A percentile compares a stretch with the other conserved stretches of the same genome.
phyloP scores from a whole-genome alignment of 2,888 invertebrate species.

The Panorpa germanica region DNA sequence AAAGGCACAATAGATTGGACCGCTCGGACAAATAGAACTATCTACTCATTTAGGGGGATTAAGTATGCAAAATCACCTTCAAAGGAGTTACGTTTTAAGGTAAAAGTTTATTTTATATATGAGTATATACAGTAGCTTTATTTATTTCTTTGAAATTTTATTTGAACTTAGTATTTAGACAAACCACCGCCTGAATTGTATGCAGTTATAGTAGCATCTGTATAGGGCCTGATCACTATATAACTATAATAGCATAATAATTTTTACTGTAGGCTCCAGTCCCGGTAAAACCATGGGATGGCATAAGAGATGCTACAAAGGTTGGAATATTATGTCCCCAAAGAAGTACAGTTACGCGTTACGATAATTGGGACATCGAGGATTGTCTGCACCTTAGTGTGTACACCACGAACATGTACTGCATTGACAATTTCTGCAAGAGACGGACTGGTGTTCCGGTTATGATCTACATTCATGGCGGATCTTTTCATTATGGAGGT shows the following conservation, averaged over 20 bases:
- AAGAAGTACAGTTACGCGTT: too few relatives aligned
- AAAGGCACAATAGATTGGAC: slow-evolving; percentile 19
- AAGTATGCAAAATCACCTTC: slow-evolving; percentile 21
- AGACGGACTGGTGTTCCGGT: too few relatives aligned
- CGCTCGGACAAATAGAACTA: slow-evolving; percentile 19
- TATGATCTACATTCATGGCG: slow-evolving; percentile 26
- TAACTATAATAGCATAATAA: too few relatives aligned
- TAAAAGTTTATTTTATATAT: too few relatives aligned
- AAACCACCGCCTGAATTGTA: too few relatives aligned
- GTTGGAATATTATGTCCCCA: slow-evolving; percentile 22
- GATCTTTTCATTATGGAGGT: slow-evolving; percentile 23
- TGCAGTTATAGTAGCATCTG: too few relatives aligned
- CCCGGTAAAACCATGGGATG: slow-evolving; percentile 20
- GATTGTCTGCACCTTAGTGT: slow-evolving; percentile 22
- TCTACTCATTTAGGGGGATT: slow-evolving; percentile 21
- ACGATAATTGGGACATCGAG: slow-evolving; percentile 19
- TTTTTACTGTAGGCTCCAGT: slow-evolving; percentile 18
- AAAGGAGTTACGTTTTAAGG: slow-evolving; percentile 21
- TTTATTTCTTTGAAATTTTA: too few relatives aligned
- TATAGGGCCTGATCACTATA: too few relatives aligned
- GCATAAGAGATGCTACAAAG: slow-evolving; percentile 18
- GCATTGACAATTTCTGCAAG: too few relatives aligned
- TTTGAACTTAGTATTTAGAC: too few relatives aligned
- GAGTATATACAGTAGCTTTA: too few relatives aligned
- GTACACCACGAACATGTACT: too few relatives aligned